Evolutionary conservation across 2,113 vertebrate species (phyloP), one percentile per base, ranked within the genome.

Genomic region (Lagopus leucura): DNA sequence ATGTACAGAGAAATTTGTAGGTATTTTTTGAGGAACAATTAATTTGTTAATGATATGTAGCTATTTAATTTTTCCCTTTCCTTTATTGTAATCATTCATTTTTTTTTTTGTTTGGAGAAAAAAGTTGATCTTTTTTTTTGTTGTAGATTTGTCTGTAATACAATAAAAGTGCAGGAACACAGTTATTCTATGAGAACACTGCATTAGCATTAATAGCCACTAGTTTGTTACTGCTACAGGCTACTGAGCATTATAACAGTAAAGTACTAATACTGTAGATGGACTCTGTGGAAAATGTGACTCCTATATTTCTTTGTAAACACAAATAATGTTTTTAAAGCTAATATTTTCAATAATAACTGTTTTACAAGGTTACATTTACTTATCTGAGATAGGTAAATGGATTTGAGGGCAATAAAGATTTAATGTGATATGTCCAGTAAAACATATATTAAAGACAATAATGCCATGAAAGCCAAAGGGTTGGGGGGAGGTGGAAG

Each of bases 31-130:
- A 99, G 99, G 98, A 99, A 98, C 99, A 99, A 99, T 99, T 99
- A 99, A 99, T 99, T 99, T 99, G 99, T 99, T 99, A 99, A 99
- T 99, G 99, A 99, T 98, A 98, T 99, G 99, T 99, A 99, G 99
- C 98, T 99, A 99, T 99, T 99, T 99, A 99, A 99, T 99, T 98
- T 99, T 98, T 96, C 98, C 98, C 98, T 98, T 98, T 98, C 98
- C 98, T 98, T 97, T 98, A 98, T 98, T 98, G 98, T 99, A 99
- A 99, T 99, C 99, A 98, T 98, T 98, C 97, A 92, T 95, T 94
- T 96, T 96, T 98, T 48, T 98, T 97, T 97, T 98, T 96, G 89
- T 97, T 98, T 97, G 95, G 97, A 96, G 97, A 98, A 99, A 99
- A 99, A 99, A 99, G 99, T 99, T 99, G 98, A 99, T 99, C 98